Percentiles rank a stretch among this genome's conserved stretches.
These are phyloP conservation scores for Tricholaema leucomelas DNA, from an alignment of 2,113 vertebrate genomes.

Conservation along the genomic window DNA sequence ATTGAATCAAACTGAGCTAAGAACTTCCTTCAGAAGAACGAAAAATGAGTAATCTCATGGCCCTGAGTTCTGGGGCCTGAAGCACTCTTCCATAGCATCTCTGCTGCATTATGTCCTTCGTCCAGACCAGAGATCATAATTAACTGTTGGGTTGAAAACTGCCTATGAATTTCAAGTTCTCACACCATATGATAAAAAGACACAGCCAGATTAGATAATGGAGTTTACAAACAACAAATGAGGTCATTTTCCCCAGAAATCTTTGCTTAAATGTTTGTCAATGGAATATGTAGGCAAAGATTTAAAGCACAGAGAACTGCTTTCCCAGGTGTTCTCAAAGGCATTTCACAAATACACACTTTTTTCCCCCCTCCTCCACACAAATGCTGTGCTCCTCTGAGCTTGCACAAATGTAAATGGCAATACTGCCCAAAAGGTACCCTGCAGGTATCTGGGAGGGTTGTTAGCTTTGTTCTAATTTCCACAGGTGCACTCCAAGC, in stretches of 20 bases:
- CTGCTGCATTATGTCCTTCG: neutral
- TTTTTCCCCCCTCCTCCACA: neutral
- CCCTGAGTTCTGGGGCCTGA: neutral
- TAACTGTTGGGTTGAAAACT: neutral
- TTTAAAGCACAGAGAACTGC: neutral
- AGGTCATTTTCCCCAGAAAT: conserved; percentile 17
- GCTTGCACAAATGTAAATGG: neutral
- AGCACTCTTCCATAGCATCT: neutral
- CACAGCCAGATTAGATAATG: conserved; percentile 17
- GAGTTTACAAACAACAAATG: conserved; percentile 35
- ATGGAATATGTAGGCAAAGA: neutral
- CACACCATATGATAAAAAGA: neutral
- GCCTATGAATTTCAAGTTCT: neutral
- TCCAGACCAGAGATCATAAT: neutral
- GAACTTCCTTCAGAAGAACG: neutral
- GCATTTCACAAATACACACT: neutral
- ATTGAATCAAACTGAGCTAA: neutral
- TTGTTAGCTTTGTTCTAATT: neutral
- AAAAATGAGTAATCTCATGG: neutral
- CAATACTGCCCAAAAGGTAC: neutral
- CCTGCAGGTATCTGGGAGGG: neutral
- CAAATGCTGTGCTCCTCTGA: fast-evolving
- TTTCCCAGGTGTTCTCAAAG: neutral
- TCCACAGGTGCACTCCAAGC: neutral
- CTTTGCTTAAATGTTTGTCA: neutral